phyloP scores from a whole-genome alignment of 2,113 vertebrate genomes.

The Spheniscus mendiculus region DNA sequence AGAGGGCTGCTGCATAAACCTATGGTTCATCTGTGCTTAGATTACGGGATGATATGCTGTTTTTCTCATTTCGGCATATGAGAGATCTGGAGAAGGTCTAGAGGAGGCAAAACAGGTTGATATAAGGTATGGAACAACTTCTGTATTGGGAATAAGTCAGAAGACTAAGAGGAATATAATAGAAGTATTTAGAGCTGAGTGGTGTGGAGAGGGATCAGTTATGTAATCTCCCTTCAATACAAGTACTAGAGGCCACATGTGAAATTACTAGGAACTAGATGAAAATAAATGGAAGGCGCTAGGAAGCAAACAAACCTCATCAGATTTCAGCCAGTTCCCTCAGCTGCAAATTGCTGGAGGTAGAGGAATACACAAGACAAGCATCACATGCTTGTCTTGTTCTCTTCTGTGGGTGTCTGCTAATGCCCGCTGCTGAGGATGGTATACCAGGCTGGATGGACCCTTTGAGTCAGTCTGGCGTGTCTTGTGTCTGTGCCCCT shows the following conservation, averaged over 20 bases:
- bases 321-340: neutral
- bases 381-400: neutral
- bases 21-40: neutral
- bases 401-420: neutral
- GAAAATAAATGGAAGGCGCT: neutral
- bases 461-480: neutral
- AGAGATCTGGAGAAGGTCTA: neutral
- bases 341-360: neutral
- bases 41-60: neutral
- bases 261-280: neutral
- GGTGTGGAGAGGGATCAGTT: neutral
- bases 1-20: neutral
- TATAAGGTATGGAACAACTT: neutral
- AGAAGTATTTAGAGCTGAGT: neutral
- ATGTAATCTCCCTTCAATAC: neutral
- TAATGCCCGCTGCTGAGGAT: neutral
- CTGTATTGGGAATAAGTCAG: neutral
- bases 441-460: neutral
- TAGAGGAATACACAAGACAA: neutral
- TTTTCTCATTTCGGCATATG: neutral
- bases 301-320: neutral
- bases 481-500: neutral
- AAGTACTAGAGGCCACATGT: neutral
- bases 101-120: neutral
- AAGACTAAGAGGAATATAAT: neutral